These are phyloP conservation scores for Proisotoma minuta DNA, from an alignment of 2,888 invertebrate species.

Conservation along the genomic window DNA sequence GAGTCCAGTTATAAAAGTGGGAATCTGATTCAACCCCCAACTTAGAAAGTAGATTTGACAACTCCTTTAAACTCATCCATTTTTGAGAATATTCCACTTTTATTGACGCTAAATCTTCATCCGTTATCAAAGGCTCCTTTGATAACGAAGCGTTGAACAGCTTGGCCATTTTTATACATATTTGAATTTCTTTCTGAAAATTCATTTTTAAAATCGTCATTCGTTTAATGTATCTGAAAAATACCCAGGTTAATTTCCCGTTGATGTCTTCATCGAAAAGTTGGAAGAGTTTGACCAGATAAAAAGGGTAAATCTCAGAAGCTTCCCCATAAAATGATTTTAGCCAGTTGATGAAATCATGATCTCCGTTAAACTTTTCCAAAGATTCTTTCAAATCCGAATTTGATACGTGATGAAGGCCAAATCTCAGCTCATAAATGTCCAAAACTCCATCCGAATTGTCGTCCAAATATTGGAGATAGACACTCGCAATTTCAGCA, in stretches of 20 bases:
- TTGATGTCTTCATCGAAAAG: constrained; percentile 18
- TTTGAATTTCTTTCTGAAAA: background rate
- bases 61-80: background rate
- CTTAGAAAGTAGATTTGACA: background rate
- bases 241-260: constrained; percentile 13
- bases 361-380: background rate
- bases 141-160: background rate
- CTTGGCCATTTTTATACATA: background rate
- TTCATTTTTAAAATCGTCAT: background rate
- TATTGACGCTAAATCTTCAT: background rate
- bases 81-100: background rate
- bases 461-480: constrained; percentile 3
- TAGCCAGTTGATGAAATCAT: background rate
- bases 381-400: background rate
- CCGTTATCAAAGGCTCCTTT: background rate
- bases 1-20: background rate
- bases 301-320: background rate
- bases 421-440: constrained; percentile 6
- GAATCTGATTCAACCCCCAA: background rate
- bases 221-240: background rate
- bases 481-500: background rate
- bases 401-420: background rate
- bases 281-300: constrained; percentile 5
- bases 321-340: background rate
- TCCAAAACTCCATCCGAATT: constrained; percentile 5